phyloP scores from a whole-genome alignment of 2,113 vertebrate genomes.

The Carassius gibelio region DNA sequence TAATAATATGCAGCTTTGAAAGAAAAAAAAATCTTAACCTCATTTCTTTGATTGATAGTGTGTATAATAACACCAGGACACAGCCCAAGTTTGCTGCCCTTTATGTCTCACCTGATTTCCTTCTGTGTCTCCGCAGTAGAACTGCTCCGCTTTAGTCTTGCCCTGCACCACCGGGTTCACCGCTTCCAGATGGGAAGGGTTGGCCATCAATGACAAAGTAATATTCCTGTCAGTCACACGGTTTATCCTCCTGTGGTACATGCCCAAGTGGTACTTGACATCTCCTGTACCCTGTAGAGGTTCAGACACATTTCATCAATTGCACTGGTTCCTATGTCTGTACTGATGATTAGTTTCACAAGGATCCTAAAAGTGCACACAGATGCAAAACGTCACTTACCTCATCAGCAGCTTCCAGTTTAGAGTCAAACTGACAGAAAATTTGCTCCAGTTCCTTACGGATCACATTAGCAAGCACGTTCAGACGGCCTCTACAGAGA shows the following conservation, averaged over 20 bases:
- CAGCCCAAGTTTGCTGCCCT: not conserved
- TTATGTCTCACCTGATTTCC: constrained; percentile 85
- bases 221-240: constrained; percentile 93
- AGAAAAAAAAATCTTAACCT: not conserved
- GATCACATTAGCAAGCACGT: constrained; percentile 97
- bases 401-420: constrained; percentile 96
- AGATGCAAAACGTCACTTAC: constrained; percentile 64
- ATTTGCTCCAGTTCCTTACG: constrained; percentile 98
- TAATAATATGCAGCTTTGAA: too few species aligned
- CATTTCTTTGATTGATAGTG: not conserved
- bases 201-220: constrained; percentile 92
- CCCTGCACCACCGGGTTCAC: constrained; percentile 95
- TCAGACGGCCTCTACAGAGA: constrained; percentile 86
- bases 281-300: constrained; percentile 88
- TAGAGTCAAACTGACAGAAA: constrained; percentile 98
- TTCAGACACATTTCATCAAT: not conserved
- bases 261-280: constrained; percentile 97
- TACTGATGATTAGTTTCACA: not conserved
- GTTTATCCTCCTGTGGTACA: constrained; percentile 97
- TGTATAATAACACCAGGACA: not conserved
- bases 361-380: not conserved
- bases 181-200: constrained; percentile 95
- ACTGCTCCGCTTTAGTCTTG: constrained; percentile 97
- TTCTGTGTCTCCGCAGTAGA: constrained; percentile 93
- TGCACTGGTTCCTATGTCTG: too few species aligned